Percentiles rank a stretch among this genome's conserved stretches.
phyloP scores from a whole-genome alignment of 2,888 invertebrate genomes.

The Toxonevra muliebris region DNA sequence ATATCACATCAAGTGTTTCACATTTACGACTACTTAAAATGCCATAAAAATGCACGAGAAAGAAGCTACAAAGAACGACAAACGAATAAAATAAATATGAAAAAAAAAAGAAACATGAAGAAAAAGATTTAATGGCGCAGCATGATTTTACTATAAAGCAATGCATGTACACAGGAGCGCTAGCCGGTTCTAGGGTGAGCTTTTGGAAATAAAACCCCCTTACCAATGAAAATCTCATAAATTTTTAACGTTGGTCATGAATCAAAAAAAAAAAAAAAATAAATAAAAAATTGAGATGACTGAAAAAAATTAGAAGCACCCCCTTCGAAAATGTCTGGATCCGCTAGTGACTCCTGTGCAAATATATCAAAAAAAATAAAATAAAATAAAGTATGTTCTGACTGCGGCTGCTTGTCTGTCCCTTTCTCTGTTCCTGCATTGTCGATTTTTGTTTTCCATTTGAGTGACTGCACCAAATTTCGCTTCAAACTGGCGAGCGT shows the following conservation, averaged over 20 bases:
- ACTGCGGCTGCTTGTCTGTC: background rate
- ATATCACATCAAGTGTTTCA: slow-evolving; percentile 62
- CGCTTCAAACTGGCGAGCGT: background rate
- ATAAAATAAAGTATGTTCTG: background rate
- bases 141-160: slow-evolving; percentile 5
- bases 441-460: background rate
- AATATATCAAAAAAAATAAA: too few relatives aligned
- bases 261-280: too few relatives aligned
- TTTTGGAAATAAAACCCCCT: too few relatives aligned
- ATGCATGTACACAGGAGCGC: background rate
- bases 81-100: background rate
- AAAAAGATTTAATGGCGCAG: slow-evolving; percentile 8
- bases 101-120: background rate
- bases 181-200: too few relatives aligned
- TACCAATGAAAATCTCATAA: too few relatives aligned
- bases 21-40: slow-evolving; percentile 63
- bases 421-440: background rate
- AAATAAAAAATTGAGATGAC: too few relatives aligned
- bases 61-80: slow-evolving; percentile 36
- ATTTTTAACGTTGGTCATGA: too few relatives aligned
- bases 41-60: slow-evolving; percentile 54
- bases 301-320: too few relatives aligned
- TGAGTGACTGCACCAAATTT: background rate
- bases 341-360: too few relatives aligned
- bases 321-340: too few relatives aligned